Base-by-base conservation (phyloP, 2,113 vertebrate genomes). In the Etheostoma spectabile region DNA sequence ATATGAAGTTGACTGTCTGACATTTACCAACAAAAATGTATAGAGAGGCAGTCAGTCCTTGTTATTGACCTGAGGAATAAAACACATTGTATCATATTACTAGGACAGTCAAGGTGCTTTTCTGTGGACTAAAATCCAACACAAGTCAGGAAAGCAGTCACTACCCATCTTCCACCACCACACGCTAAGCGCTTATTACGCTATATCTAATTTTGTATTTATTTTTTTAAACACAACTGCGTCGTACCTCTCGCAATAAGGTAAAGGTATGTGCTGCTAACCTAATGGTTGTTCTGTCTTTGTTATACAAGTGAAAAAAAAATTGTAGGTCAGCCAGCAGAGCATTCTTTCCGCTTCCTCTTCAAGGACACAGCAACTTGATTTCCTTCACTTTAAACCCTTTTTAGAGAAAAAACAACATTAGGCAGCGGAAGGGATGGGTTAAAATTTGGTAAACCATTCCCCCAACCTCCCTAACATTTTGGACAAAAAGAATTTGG, bases 301-400 rank as follows among this genome's bases (percentile, higher is more conserved):
- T 71, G 48, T 57, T 18, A 60, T 59, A 2, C 11, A 59, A 49
- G 27, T 35, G 42, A 19, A 27, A 18, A 21, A 35, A 42, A 30
- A 42, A 13, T 6, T 12, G n/a, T 27, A 42, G 18, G 59, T 53
- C 57, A 79, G 76, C 35, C 48, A 78, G n/a, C 13, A 55, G 48
- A 62, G 27, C 22, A 12, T 3, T 4, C n/a, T 72, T 16, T 16
- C 7, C 49, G 21, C 51, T 64, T 70, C 42, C 59, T 49, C 11
- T 46, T 75, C 16, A 71, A 42, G 42, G 53, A 14, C 56, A 35
- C 18, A 30, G 30, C 18, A 56, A 33, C 49, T n/a, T n/a, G n/a
- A n/a, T n/a, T n/a, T n/a, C n/a, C n/a, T n/a, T n/a, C n/a, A n/a
- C n/a, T n/a, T n/a, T n/a, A n/a, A n/a, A n/a, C n/a, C n/a, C n/a